Evolutionary conservation across 2,888 invertebrate genomes (phyloP), one percentile per base, ranked within the genome.

Genomic region (Lumbricus terrestris): DNA sequence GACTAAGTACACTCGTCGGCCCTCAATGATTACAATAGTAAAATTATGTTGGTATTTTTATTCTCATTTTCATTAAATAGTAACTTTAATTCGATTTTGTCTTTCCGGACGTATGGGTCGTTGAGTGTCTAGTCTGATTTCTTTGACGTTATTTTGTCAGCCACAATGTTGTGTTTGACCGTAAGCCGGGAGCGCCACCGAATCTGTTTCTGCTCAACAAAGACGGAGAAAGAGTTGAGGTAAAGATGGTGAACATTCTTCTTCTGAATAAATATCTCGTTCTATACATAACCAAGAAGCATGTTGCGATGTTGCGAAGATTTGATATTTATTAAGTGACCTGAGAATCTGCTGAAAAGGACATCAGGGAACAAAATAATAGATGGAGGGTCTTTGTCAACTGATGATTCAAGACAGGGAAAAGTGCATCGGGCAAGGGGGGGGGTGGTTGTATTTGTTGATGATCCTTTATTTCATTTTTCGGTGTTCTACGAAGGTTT

Each of bases 151-250:
- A 69, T 69, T 29, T n/a, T 69, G 2, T 69, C 69, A 92, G 92
- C 89, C 92, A 92, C 89, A 91, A 92, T 88, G 92, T 90, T 40
- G 89, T 90, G 88, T 92, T 92, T 89, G 88, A 88, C 42, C 90
- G 91, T 29, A 91, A 83, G 29, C 91, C 91, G 29, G 92, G 92
- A 18, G 92, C 91, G 15, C 90, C 91, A 34, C 92, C 92, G 15
- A 88, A 90, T 18, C 88, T 92, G 15, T 54, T 88, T 82, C 90
- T 92, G n/a, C 90, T 91, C 42, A 92, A 92, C 89, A 82, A 83
- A 15, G 90, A 82, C 23, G 91, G 88, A 4, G 42, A 92, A 82
- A 85, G 47, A n/a, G 92, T 92, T 33, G 90, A 91, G 91, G 92
- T 92, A 85, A 85, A 85, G 85, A 54, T 5, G 4, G 23, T 29